A percentile compares a stretch with the other conserved stretches of the same genome.
Evolutionary conservation across 1,140 invertebrate genomes (phyloP).

Genomic region (Drosophila orena): DNA sequence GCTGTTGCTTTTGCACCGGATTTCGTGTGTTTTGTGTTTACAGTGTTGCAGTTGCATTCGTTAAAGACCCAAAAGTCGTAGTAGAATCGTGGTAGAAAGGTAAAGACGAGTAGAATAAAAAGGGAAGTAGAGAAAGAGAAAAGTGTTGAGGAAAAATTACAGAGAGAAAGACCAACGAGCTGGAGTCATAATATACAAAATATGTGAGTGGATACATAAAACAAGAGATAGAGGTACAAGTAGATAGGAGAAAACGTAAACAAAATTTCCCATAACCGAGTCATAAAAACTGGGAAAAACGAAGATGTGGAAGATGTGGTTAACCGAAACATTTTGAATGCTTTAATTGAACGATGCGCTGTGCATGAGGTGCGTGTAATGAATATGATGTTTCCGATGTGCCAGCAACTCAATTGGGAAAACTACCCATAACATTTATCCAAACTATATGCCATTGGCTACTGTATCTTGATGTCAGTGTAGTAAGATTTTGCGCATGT

Average conservation of each 20-base stretch:
- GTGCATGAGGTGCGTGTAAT: conserved; percentile 42
- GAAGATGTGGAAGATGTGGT: conserved; percentile 30
- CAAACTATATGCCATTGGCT: neutral
- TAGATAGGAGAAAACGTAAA: conserved; percentile 37
- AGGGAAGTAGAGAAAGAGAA: conserved; percentile 61
- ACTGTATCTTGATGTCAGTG: neutral
- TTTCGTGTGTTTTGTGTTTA: conserved; percentile 3
- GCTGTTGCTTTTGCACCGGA: neutral
- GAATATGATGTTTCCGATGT: conserved; percentile 32
- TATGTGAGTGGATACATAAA: conserved; percentile 25
- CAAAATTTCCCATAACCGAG: conserved; percentile 68
- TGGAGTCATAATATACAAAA: conserved; percentile 63
- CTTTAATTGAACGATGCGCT: conserved; percentile 30
- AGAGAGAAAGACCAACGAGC: conserved; percentile 60
- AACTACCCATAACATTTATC: conserved; percentile 17
- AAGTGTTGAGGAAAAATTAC: conserved; percentile 77
- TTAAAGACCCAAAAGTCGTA: conserved; percentile 29
- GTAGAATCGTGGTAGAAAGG: conserved; percentile 48
- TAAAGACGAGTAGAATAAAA: conserved; percentile 40
- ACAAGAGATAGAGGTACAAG: conserved; percentile 30
- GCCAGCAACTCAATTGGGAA: conserved; percentile 19
- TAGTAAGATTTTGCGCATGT: no score
- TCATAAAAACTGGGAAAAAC: conserved; percentile 48
- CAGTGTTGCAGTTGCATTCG: conserved; percentile 13
- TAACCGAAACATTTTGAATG: conserved; percentile 25